These are phyloP conservation scores for Scolopax bukidnonensis DNA, from an alignment of 2,797 vertebrate genomes.

Conservation along the genomic window DNA sequence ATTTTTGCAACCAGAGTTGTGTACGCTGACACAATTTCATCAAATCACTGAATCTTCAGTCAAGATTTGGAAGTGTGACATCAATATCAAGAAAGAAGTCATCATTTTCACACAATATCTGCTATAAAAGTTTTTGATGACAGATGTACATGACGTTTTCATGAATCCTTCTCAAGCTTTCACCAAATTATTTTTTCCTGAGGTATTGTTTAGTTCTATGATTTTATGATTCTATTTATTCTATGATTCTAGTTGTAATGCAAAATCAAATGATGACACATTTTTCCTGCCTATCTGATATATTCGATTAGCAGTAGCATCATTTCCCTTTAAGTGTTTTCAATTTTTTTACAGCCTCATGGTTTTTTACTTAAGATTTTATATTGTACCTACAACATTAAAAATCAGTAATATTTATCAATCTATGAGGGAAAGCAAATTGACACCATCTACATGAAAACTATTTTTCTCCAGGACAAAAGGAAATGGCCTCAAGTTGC, in stretches of 20 bases:
- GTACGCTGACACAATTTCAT: background rate
- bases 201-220: background rate
- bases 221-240: too few species aligned
- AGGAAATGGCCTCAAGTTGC: too few species aligned
- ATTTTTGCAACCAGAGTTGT: background rate
- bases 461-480: background rate
- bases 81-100: background rate
- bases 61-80: background rate
- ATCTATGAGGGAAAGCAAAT: background rate
- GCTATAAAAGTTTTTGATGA: background rate
- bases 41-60: background rate
- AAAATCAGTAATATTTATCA: background rate
- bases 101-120: background rate
- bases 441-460: background rate
- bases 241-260: too few species aligned
- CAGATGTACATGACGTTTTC: background rate
- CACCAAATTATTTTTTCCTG: background rate
- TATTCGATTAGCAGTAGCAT: background rate
- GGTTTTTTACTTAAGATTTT: background rate
- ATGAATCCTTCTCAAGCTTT: background rate
- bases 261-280: rapidly evolving
- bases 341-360: background rate
- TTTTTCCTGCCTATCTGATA: background rate
- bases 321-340: background rate
- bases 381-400: background rate